Evolutionary conservation across 2,888 invertebrate species (phyloP).

Genomic region (Meta bourneti): DNA sequence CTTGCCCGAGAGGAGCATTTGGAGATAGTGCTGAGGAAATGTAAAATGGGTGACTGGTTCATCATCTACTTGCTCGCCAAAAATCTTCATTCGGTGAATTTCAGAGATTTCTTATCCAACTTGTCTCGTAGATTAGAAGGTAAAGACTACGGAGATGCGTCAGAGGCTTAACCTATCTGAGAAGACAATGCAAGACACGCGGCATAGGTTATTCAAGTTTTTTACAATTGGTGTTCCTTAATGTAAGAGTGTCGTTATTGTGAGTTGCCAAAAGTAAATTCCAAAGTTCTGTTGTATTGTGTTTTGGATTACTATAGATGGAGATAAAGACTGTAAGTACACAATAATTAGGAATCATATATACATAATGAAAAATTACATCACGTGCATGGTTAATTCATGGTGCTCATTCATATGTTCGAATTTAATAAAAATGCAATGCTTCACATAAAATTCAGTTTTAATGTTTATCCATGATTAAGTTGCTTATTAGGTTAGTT

Average conservation of each 20-base stretch:
- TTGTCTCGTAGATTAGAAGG: constrained; percentile 84
- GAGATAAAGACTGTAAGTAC: too few species aligned
- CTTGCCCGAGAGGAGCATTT: constrained; percentile 89
- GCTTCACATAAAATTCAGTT: too few species aligned
- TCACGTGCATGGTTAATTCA: too few species aligned
- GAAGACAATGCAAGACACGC: not conserved
- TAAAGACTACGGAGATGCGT: constrained; percentile 45
- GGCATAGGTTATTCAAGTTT: too few species aligned
- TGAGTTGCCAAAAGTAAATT: too few species aligned
- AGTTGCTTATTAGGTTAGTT: too few species aligned
- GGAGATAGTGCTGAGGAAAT: constrained; percentile 88
- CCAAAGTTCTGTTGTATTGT: not conserved
- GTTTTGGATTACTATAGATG: not conserved
- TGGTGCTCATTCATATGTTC: too few species aligned
- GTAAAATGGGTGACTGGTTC: constrained; percentile 84
- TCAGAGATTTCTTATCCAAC: constrained; percentile 87
- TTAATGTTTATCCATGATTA: too few species aligned
- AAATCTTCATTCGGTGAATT: constrained; percentile 93
- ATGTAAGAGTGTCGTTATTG: not conserved
- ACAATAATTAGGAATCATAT: too few species aligned
- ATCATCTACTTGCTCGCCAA: constrained; percentile 86
- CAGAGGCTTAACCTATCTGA: constrained; percentile 39
- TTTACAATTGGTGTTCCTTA: not conserved
- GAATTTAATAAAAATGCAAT: too few species aligned
- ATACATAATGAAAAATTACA: too few species aligned